Conservation (phyloP, 2,113 vertebrate genomes). For the Erpornis zantholeuca region DNA sequence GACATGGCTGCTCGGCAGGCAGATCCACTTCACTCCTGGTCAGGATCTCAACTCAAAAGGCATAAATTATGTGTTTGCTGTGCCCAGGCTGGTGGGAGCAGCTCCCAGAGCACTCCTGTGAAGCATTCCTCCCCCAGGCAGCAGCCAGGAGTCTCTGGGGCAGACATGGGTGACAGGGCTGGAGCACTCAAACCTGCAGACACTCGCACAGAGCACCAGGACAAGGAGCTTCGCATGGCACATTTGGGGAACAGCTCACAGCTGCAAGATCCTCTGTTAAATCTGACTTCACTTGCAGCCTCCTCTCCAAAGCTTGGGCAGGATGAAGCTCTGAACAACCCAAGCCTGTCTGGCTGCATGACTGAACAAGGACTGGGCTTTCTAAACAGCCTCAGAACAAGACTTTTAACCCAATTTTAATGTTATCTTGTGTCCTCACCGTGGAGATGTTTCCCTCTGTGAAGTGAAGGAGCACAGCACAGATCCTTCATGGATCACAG, state of each 20-base stretch:
- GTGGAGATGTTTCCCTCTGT: not conserved
- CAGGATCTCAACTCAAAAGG: not conserved
- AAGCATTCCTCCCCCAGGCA: not conserved
- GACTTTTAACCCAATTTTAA: not conserved
- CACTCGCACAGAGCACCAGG: not conserved
- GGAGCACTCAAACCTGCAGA: not conserved
- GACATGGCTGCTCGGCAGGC: not conserved
- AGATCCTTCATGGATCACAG: slow-evolving; percentile 20
- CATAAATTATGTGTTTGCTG: not conserved
- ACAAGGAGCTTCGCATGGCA: not conserved
- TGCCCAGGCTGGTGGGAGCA: not conserved
- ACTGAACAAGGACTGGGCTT: not conserved
- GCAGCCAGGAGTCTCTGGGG: not conserved
- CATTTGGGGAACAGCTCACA: not conserved
- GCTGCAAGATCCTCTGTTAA: rapidly evolving
- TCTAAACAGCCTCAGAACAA: not conserved
- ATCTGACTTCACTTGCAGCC: rapidly evolving
- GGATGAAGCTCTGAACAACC: not conserved
- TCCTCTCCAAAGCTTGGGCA: not conserved
- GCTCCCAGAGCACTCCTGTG: not conserved
- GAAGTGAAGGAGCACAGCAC: not conserved
- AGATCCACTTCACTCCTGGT: not conserved
- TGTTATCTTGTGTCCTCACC: not conserved
- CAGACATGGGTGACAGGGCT: not conserved
- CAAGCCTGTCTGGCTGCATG: rapidly evolving